Percentiles rank a stretch among this genome's conserved stretches.
These are phyloP conservation scores for Leontopithecus rosalia DNA, from an alignment of 2,797 vertebrate species.

Conservation along the genomic window DNA sequence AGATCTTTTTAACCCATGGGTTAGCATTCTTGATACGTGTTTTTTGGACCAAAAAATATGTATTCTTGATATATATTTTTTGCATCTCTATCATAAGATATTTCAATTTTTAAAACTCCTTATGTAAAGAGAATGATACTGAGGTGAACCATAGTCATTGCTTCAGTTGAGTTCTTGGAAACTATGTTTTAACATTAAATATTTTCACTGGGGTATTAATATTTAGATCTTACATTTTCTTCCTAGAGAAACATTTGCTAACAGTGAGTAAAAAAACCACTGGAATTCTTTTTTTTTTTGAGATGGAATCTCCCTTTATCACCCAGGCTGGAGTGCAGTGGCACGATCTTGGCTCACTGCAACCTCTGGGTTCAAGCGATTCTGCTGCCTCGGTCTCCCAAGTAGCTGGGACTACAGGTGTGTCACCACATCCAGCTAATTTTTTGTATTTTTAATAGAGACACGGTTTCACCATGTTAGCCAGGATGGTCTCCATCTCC, in stretches of 20 bases:
- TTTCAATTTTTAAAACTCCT: not conserved
- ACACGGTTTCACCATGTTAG: no score
- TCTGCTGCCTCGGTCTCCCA: no score
- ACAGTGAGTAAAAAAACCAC: not conserved
- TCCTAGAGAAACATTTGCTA: not conserved
- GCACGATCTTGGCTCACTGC: no score
- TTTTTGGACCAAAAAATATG: not conserved
- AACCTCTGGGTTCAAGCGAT: no score
- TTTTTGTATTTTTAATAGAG: no score
- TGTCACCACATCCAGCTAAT: no score
- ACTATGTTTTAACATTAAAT: slow-evolving; percentile 3
- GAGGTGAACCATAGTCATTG: not conserved
- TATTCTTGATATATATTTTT: not conserved
- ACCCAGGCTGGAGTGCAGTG: no score
- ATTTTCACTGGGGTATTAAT: not conserved
- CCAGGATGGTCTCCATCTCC: no score
- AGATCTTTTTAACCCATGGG: not conserved
- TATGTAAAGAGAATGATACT: not conserved
- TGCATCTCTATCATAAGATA: not conserved
- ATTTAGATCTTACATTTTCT: not conserved
- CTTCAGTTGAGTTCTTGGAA: not conserved
- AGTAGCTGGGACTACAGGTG: no score
- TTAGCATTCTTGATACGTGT: not conserved
- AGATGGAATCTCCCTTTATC: no score
- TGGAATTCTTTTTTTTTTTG: not conserved